Evolutionary conservation across 2,888 invertebrate species (phyloP).

Genomic region (Acheta domesticus): DNA sequence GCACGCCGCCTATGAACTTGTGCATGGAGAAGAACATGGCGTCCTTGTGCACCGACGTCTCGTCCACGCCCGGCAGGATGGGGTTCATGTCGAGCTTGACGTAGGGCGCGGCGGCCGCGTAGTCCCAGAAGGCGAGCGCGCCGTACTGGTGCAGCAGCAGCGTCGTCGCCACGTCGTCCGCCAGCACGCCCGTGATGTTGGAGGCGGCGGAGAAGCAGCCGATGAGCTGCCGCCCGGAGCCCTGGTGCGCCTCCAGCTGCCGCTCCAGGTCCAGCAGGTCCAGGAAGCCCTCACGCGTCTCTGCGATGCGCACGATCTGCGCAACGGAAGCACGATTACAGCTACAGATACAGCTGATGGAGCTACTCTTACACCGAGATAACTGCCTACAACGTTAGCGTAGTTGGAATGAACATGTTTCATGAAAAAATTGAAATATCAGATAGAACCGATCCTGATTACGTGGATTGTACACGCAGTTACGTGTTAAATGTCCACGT

Average conservation of each 20-base stretch:
- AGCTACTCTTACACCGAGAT: not conserved
- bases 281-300: slow-evolving; percentile 74
- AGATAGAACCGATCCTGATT: no score
- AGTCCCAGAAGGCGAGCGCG: slow-evolving; percentile 86
- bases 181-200: slow-evolving; percentile 82
- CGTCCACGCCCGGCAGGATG: slow-evolving; percentile 63
- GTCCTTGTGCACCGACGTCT: slow-evolving; percentile 73
- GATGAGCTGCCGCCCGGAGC: slow-evolving; percentile 62
- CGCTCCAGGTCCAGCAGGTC: slow-evolving; percentile 73
- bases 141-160: slow-evolving; percentile 75
- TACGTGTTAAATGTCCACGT: not conserved
- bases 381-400: not conserved
- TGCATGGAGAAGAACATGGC: slow-evolving; percentile 86
- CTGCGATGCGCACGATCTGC: slow-evolving; percentile 74
- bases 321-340: slow-evolving; percentile 29
- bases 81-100: slow-evolving; percentile 83
- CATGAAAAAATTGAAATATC: not conserved
- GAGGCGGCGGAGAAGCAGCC: slow-evolving; percentile 85
- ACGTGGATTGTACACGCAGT: not conserved
- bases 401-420: not conserved
- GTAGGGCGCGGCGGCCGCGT: slow-evolving; percentile 72
- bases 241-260: slow-evolving; percentile 61
- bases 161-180: slow-evolving; percentile 79
- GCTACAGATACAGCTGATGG: no score
- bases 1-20: slow-evolving; percentile 87